Base-by-base conservation (phyloP, 2,888 invertebrate genomes). In the Volucella zonaria region DNA sequence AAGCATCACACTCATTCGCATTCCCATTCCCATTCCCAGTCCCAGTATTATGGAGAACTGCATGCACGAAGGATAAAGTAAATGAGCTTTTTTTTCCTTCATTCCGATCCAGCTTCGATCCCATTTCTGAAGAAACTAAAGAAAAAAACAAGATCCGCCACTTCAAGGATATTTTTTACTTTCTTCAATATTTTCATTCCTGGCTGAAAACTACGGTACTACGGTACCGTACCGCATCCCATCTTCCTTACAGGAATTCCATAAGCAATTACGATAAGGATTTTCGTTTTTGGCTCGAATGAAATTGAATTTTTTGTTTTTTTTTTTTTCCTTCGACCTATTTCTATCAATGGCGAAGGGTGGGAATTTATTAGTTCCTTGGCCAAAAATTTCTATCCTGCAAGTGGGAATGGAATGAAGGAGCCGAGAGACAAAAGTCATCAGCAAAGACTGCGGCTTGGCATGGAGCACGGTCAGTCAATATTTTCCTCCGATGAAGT, bases 251-350 rank as follows among this genome's bases (percentile, higher is more conserved):
- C 31, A 73, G 43, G 70, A 71, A 67, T 85, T 85, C 71, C 51
- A 85, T 81, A 85, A 85, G 76, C 83, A 81, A 85, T 85, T 85
- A 81, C 81, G 81, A 81, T 81, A 81, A 85, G 71, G 81, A 81
- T 76, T 85, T 81, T 83, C 62, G 58, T 76, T 75, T 66, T 43
- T 49, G 47, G 52, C 61, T 70, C 23, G 9, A 52, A 14, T 12
- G 61, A 81, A 81, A 85, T 85, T 85, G 83, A 80, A 85, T 76
- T 85, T 73, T 64, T 78, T n/a, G n/a, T 42, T 66, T 18, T 70
- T 47, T 56, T 81, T 85, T 73, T 51, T 10, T 10, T 61, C 62
- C 52, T 59, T 3, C 40, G 68, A 74, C 59, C 79, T 75, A 80
- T 74, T 83, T 79, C 74, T 79, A 79, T 83, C 74, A 75, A 79